Conservation (phyloP, 2,113 vertebrate genomes). For the Oceanodroma tethys region DNA sequence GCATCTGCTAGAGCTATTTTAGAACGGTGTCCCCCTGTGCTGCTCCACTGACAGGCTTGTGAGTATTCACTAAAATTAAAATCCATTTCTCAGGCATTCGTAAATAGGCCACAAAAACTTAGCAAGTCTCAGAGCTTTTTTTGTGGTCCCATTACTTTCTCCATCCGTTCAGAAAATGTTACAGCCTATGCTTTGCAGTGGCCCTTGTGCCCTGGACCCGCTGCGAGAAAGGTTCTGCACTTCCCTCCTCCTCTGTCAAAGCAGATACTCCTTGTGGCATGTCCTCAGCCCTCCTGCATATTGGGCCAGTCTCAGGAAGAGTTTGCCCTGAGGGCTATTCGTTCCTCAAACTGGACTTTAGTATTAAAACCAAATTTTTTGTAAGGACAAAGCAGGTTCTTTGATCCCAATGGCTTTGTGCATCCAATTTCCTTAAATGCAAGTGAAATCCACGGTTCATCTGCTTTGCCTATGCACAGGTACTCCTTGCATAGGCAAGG, state of each 20-base stretch:
- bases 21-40: constrained; percentile 40
- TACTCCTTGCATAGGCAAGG: not conserved
- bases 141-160: not conserved
- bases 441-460: not conserved
- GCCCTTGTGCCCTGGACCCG: not conserved
- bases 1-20: constrained; percentile 59
- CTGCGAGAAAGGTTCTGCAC: not conserved
- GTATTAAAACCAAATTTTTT: not conserved
- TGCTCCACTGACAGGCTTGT: constrained; percentile 5
- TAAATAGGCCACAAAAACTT: constrained; percentile 23
- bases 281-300: not conserved
- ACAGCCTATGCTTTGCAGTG: not conserved
- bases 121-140: not conserved
- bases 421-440: not conserved
- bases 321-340: not conserved
- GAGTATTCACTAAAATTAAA: constrained; percentile 37
- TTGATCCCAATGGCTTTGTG: not conserved
- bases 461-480: not conserved
- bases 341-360: not conserved
- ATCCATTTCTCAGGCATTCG: not conserved
- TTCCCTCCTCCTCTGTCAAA: not conserved
- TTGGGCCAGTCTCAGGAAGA: not conserved
- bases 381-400: not conserved
- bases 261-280: not conserved
- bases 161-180: not conserved